These are phyloP conservation scores for Malacoraja senta DNA, from an alignment of 2,797 vertebrate species.

Conservation along the genomic window DNA sequence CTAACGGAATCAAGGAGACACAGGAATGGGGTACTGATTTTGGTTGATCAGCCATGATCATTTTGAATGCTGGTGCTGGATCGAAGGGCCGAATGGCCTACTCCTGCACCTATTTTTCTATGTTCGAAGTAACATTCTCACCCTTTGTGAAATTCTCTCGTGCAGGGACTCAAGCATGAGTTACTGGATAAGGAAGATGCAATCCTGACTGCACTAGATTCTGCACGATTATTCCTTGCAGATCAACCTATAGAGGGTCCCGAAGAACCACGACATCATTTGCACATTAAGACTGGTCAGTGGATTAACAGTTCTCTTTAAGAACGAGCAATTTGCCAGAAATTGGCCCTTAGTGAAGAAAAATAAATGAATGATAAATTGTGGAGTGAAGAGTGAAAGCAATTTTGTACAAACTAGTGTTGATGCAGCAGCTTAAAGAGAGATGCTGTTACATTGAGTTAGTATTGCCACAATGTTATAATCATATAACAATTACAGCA, in stretches of 20 bases:
- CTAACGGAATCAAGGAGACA: no score
- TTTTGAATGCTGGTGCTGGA: no score
- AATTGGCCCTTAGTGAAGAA: neutral
- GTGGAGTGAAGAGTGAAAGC: neutral
- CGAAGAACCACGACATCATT: slow-evolving; percentile 80
- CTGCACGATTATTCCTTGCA: slow-evolving; percentile 83
- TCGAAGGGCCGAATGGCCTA: no score
- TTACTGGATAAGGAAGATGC: slow-evolving; percentile 81
- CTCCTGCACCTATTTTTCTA: no score
- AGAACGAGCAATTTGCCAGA: neutral
- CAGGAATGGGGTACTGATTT: no score
- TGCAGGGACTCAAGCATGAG: slow-evolving; percentile 72
- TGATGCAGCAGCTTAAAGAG: neutral
- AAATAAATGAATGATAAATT: neutral
- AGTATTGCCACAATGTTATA: neutral
- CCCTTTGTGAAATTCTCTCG: neutral
- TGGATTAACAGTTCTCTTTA: slow-evolving; percentile 23
- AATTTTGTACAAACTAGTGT: no score
- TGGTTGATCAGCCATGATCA: no score
- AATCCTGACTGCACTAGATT: slow-evolving; percentile 78
- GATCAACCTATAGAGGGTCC: slow-evolving; percentile 94
- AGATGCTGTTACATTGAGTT: neutral
- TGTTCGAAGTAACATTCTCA: no score
- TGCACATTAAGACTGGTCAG: slow-evolving; percentile 80
- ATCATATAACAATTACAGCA: no score